phyloP scores from a whole-genome alignment of 1,140 invertebrate genomes.

The Drosophila santomea region DNA sequence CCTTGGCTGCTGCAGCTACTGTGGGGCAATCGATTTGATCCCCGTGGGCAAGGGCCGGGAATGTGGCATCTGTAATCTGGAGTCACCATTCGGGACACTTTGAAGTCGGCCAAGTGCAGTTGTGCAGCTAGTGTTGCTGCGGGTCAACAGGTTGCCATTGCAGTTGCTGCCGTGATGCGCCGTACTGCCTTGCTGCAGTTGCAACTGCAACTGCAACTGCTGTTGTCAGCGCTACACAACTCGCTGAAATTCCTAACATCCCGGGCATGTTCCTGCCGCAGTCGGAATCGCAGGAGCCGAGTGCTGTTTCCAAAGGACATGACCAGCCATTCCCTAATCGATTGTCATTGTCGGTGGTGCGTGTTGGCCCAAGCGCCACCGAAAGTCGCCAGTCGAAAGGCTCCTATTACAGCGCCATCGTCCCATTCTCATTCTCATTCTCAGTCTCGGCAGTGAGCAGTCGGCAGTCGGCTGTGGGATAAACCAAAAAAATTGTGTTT shows the following conservation, averaged over 20 bases:
- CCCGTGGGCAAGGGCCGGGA: conserved; percentile 58
- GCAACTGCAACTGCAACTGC: conserved; percentile 9
- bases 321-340: conserved; percentile 62
- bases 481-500: conserved; percentile 78
- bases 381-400: conserved; percentile 41
- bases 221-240: conserved; percentile 72
- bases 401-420: conserved; percentile 58
- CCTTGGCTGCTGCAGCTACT: conserved; percentile 77
- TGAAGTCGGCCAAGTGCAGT: conserved; percentile 56
- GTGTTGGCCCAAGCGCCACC: conserved; percentile 52
- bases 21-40: conserved; percentile 72
- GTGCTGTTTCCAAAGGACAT: conserved; percentile 43
- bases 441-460: too few relatives aligned
- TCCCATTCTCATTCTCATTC: neutral
- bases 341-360: conserved; percentile 51
- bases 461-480: conserved; percentile 24
- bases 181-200: conserved; percentile 10
- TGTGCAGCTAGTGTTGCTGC: conserved; percentile 41
- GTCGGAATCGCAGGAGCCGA: conserved; percentile 36
- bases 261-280: conserved; percentile 41
- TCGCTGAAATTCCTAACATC: conserved; percentile 77
- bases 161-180: conserved; percentile 8
- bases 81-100: conserved; percentile 51
- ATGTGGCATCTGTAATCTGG: neutral
- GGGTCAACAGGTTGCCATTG: conserved; percentile 76